Conservation (phyloP, 2,888 invertebrate genomes). For the Steinernema carpocapsae region DNA sequence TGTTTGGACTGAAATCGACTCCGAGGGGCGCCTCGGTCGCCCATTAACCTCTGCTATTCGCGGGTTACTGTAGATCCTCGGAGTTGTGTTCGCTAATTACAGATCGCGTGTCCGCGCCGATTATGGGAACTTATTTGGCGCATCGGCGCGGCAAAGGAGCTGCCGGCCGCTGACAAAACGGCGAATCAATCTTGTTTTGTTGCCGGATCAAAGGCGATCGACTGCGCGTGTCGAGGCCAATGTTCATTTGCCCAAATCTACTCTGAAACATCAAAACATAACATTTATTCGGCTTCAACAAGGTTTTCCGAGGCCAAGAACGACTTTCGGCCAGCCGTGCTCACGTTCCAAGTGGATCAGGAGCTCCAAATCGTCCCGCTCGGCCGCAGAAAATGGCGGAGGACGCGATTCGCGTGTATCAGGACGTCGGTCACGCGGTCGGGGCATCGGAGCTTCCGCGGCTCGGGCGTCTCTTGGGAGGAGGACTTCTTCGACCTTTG, state of each 20-base stretch:
- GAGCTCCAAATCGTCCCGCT: neutral
- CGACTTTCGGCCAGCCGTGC: neutral
- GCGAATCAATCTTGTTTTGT: conserved; percentile 20
- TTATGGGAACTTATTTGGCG: conserved; percentile 24
- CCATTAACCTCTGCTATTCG: no score
- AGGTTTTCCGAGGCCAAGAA: no score
- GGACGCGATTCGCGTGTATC: neutral
- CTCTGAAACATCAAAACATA: no score
- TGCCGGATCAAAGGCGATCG: conserved; percentile 4
- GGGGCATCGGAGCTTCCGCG: no score
- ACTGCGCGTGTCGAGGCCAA: conserved; percentile 5
- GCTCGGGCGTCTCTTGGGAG: no score
- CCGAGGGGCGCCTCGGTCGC: neutral
- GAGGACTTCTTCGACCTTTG: no score
- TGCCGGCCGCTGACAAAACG: neutral
- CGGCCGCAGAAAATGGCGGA: neutral
- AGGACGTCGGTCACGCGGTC: no score
- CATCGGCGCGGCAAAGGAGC: neutral
- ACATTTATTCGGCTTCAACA: neutral
- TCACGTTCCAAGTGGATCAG: neutral
- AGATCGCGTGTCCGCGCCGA: neutral
- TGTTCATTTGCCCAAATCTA: no score
- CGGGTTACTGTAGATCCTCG: neutral
- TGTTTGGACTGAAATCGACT: neutral
- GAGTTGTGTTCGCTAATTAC: neutral